Evolutionary conservation across 2,888 invertebrate genomes (phyloP), one percentile per base, ranked within the genome.

Genomic region (Drosophila leonis): DNA sequence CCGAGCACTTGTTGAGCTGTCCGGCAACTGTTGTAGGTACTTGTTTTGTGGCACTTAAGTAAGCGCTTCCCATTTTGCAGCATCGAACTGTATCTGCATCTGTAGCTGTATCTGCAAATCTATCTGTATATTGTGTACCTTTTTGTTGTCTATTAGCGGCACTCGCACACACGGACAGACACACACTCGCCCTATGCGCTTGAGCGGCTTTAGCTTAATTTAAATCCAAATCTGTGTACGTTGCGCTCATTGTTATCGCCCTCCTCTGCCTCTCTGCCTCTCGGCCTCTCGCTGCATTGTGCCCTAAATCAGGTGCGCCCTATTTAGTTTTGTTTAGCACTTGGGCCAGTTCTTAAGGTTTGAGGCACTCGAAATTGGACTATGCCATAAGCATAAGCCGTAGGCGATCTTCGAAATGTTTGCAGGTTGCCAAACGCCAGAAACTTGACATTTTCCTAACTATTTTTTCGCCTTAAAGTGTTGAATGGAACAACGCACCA

Each of bases 191-290:
- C 75, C 68, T 52, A 64, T 71, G 72, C 78, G 78, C 85, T 76
- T 85, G 81, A 84, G 85, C 83, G 88, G 84, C 81, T 85, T 85
- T 88, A 88, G 84, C 86, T 85, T 85, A 85, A 85, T 85, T 85
- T 85, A 85, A 85, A 85, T 85, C 84, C 84, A 85, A 85, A 85
- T 83, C 84, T 85, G 69, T 86, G 72, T 74, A 69, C 46, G 66
- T 73, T 73, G 70, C 60, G 60, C 78, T 78, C 68, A 68, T 73
- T 79, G 65, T 54, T 59, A 54, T 66, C 68, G 61, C 54, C 68
- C 60, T 66, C 9, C 48, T 24, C 56, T 55, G 31, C 7, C 52
- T 37, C 74, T 51, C 54, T 18, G 29, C 46, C 69, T 49, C 64
- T 24, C 48, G 27, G 10, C 55, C 55, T 37, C 37, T 37, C 15